Conservation (phyloP, 1,140 invertebrate genomes). For the Physella acuta region DNA sequence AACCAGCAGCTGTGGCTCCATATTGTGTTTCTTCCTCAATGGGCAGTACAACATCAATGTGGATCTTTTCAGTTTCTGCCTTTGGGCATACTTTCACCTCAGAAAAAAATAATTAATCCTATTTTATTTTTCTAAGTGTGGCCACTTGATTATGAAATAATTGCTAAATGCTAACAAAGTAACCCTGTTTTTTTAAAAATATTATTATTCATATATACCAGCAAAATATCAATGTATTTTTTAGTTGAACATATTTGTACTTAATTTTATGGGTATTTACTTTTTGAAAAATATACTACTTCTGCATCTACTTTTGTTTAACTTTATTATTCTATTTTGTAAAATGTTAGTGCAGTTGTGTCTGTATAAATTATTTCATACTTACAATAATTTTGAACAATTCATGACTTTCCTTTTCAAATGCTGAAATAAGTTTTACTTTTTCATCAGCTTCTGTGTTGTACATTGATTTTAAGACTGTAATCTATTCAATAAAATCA, state of each 20-base stretch:
- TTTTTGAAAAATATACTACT: no score
- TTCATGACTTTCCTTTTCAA: neutral
- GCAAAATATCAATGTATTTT: no score
- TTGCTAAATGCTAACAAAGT: neutral
- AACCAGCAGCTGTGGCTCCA: no score
- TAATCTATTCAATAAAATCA: slow-evolving; percentile 9
- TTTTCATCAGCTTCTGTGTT: slow-evolving; percentile 17
- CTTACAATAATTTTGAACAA: slow-evolving; percentile 7
- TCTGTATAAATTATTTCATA: neutral
- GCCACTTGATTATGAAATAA: neutral
- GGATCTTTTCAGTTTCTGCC: slow-evolving; percentile 2
- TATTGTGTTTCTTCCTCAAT: slow-evolving; percentile 3
- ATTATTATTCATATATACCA: no score
- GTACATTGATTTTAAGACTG: slow-evolving; percentile 16
- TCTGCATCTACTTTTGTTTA: no score
- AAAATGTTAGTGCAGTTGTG: no score
- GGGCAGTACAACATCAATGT: slow-evolving; percentile 4
- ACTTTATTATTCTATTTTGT: no score
- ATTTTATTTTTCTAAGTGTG: neutral
- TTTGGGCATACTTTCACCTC: slow-evolving; percentile 4
- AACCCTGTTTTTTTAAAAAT: no score
- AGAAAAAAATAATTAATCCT: neutral
- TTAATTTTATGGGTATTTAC: no score
- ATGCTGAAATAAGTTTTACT: slow-evolving; percentile 7
- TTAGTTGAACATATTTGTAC: no score